These are phyloP conservation scores for Micromesistius poutassou DNA, from an alignment of 2,797 vertebrate species.

Conservation along the genomic window DNA sequence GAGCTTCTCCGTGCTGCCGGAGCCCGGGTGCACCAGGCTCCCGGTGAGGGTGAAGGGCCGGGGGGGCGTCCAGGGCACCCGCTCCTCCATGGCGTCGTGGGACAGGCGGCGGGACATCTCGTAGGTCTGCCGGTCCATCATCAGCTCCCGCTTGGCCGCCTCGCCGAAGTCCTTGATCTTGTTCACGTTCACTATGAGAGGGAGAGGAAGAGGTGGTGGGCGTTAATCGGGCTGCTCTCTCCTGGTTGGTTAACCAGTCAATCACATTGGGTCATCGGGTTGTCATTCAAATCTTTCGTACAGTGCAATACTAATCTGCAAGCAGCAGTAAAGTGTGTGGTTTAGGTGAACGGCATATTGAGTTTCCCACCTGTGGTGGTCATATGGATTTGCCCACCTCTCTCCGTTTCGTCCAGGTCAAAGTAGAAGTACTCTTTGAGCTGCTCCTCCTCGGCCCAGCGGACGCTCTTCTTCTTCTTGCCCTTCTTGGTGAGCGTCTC, in stretches of 20 bases:
- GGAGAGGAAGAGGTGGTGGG: not conserved
- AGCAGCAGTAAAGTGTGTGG: not conserved
- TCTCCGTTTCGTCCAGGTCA: constrained; percentile 90
- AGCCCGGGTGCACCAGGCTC: constrained; percentile 75
- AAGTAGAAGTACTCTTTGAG: constrained; percentile 93
- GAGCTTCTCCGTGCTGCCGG: constrained; percentile 85
- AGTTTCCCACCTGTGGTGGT: constrained; percentile 64
- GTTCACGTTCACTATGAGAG: constrained; percentile 88
- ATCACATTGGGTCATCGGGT: not conserved
- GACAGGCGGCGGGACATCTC: constrained; percentile 90
- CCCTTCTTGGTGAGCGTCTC: constrained; percentile 84
- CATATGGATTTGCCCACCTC: constrained; percentile 70
- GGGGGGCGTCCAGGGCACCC: constrained; percentile 83
- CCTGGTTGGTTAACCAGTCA: not conserved
- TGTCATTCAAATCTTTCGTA: too few species aligned
- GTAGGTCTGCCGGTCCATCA: constrained; percentile 91
- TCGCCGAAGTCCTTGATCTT: constrained; percentile 96
- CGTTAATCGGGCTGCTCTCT: not conserved
- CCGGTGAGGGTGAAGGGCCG: constrained; percentile 76
- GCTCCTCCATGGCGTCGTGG: constrained; percentile 93
- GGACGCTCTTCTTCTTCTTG: constrained; percentile 88
- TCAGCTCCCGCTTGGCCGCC: constrained; percentile 89
- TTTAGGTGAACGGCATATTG: not conserved
- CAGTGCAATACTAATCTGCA: not conserved
- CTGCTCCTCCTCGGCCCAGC: constrained; percentile 87